Evolutionary conservation across 1,140 invertebrate genomes (phyloP).

Genomic region (Thrips palmi): DNA sequence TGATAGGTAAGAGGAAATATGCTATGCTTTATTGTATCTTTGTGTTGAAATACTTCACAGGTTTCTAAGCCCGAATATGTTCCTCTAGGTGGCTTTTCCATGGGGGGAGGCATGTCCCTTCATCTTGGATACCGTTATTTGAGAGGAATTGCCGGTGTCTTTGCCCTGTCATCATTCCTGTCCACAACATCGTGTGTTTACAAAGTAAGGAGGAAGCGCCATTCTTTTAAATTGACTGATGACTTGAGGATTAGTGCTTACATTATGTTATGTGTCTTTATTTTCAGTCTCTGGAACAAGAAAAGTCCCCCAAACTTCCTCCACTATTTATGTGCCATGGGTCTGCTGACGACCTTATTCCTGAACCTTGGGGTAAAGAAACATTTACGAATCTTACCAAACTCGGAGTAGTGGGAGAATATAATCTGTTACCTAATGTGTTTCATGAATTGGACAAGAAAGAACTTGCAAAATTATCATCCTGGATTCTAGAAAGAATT

Average conservation of each 20-base stretch:
- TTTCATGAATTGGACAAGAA: slow-evolving; percentile 32
- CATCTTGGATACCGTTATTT: slow-evolving; percentile 42
- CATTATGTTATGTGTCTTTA: slow-evolving; percentile 6
- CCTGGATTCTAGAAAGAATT: no score
- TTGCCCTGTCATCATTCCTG: slow-evolving; percentile 50
- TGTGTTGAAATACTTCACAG: not conserved
- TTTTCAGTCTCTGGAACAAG: slow-evolving; percentile 16
- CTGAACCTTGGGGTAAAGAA: slow-evolving; percentile 29
- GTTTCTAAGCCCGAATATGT: slow-evolving; percentile 1
- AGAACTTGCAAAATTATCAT: slow-evolving; percentile 27
- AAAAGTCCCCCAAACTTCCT: slow-evolving; percentile 13
- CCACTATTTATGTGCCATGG: slow-evolving; percentile 25
- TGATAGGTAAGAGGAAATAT: slow-evolving; percentile 39
- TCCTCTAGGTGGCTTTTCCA: slow-evolving; percentile 48
- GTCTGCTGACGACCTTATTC: slow-evolving; percentile 29
- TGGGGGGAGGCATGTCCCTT: slow-evolving; percentile 50
- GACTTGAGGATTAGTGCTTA: not conserved
- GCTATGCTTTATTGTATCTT: not conserved
- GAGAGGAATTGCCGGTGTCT: slow-evolving; percentile 40
- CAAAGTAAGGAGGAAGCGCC: slow-evolving; percentile 5
- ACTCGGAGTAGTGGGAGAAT: slow-evolving; percentile 29
- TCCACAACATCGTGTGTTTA: slow-evolving; percentile 39
- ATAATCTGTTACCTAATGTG: slow-evolving; percentile 25
- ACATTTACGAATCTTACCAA: slow-evolving; percentile 26
- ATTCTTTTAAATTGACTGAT: not conserved